These are phyloP conservation scores for Pyrrhia umbra DNA, from an alignment of 2,888 invertebrate genomes.

Conservation along the genomic window DNA sequence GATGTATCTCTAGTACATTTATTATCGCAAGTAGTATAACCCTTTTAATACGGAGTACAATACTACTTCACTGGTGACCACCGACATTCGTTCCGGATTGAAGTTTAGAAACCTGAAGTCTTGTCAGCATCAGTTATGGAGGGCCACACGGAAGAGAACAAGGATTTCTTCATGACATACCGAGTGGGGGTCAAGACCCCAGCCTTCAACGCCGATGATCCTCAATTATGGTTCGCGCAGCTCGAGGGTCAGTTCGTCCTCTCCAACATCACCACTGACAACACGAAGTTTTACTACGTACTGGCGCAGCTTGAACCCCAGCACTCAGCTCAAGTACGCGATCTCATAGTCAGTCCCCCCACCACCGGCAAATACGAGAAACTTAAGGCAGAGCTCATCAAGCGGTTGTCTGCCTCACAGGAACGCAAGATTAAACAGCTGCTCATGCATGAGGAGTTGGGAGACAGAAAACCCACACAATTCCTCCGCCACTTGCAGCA, in stretches of 20 bases:
- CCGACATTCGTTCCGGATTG: too few species aligned
- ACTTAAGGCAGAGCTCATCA: constrained; percentile 5
- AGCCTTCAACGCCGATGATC: constrained; percentile 14
- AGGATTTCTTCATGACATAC: neutral
- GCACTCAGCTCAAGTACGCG: neutral
- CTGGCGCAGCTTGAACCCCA: constrained; percentile 6
- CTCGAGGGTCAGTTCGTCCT: constrained; percentile 58
- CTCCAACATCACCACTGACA: constrained; percentile 34
- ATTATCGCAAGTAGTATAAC: too few species aligned
- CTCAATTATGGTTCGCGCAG: constrained; percentile 19
- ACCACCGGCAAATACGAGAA: constrained; percentile 1
- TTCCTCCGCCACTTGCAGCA: too few species aligned
- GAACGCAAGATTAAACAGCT: neutral
- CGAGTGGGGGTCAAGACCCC: constrained; percentile 5
- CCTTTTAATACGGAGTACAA: too few species aligned
- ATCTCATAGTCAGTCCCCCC: constrained; percentile 3
- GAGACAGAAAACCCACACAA: constrained; percentile 5
- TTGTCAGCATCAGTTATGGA: too few species aligned
- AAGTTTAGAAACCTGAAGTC: too few species aligned
- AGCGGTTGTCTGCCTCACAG: too few species aligned
- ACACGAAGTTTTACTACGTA: constrained; percentile 8
- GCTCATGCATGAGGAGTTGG: neutral
- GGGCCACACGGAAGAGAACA: neutral
- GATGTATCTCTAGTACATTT: too few species aligned
- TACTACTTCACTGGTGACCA: too few species aligned